A percentile compares a stretch with the other conserved stretches of the same genome.
Evolutionary conservation across 2,888 invertebrate species (phyloP).

Genomic region (Meta bourneti): DNA sequence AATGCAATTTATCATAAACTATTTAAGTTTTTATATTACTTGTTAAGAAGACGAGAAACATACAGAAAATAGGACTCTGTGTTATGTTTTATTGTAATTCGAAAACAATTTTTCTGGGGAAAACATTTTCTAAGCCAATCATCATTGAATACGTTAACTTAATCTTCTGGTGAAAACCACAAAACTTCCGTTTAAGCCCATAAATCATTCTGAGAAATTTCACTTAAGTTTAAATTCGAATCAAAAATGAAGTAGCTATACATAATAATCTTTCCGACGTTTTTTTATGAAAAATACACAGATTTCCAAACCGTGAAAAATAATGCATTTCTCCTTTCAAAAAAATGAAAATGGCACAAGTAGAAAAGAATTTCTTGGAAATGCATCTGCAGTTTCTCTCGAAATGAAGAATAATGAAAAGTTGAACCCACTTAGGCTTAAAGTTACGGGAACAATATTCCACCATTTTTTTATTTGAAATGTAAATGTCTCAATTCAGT

Average conservation of each 20-base stretch:
- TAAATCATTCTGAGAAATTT: slow-evolving; percentile 21
- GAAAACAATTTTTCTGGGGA: no score
- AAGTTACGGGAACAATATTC: slow-evolving; percentile 63
- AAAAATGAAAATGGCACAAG: slow-evolving; percentile 24
- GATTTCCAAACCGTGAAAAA: slow-evolving; percentile 27
- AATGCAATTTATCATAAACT: no score
- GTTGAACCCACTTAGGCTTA: slow-evolving; percentile 68
- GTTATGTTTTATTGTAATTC: no score
- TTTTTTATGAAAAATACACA: slow-evolving; percentile 18
- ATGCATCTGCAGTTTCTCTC: slow-evolving; percentile 28
- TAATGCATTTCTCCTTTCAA: slow-evolving; percentile 3
- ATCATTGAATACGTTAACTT: no score
- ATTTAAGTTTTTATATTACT: no score
- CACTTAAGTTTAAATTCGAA: slow-evolving; percentile 19
- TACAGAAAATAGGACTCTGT: no score
- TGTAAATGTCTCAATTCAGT: slow-evolving; percentile 72
- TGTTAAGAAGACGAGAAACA: no score
- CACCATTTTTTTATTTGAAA: slow-evolving; percentile 37
- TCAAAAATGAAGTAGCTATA: slow-evolving; percentile 10
- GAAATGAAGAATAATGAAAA: slow-evolving; percentile 72
- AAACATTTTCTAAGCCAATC: no score
- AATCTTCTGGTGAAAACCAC: neutral
- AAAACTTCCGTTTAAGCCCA: slow-evolving; percentile 17
- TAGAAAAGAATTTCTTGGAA: slow-evolving; percentile 7
- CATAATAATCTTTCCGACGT: slow-evolving; percentile 3